Evolutionary conservation across 2,888 invertebrate genomes (phyloP).

Genomic region (Podotricha telesiphe): DNA sequence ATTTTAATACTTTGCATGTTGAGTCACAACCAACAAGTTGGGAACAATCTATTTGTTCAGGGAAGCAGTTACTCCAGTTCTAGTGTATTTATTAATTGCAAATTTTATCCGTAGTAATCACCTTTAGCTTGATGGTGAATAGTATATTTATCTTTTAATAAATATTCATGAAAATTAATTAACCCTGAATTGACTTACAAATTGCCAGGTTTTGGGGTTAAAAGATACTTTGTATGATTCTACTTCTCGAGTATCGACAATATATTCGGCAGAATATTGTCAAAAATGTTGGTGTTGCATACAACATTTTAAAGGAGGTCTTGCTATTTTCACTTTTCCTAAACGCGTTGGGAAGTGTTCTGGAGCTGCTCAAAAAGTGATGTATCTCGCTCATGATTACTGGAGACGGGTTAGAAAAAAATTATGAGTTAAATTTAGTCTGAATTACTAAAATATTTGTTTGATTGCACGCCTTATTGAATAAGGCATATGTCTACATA

Average conservation of each 20-base stretch:
- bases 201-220: slow-evolving; percentile 91
- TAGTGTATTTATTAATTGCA: too few species aligned
- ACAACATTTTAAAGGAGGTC: slow-evolving; percentile 87
- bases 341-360: slow-evolving; percentile 95
- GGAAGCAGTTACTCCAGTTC: too few species aligned
- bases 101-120: background rate
- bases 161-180: too few species aligned
- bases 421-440: background rate
- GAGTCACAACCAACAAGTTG: too few species aligned
- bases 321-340: slow-evolving; percentile 96
- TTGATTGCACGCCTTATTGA: too few species aligned
- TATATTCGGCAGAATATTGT: slow-evolving; percentile 92
- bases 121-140: too few species aligned
- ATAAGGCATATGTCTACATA: too few species aligned
- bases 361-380: slow-evolving; percentile 98
- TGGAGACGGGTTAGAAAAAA: slow-evolving; percentile 85
- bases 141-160: too few species aligned
- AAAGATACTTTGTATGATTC: slow-evolving; percentile 87
- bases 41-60: too few species aligned
- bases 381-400: slow-evolving; percentile 94
- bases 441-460: too few species aligned
- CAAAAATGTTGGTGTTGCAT: slow-evolving; percentile 89
- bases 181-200: too few species aligned
- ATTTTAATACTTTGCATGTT: too few species aligned
- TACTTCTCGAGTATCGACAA: slow-evolving; percentile 90